A percentile compares a stretch with the other conserved stretches of the same genome.
phyloP scores from a whole-genome alignment of 2,797 vertebrate species.

The Schizothorax lantsangensis region DNA sequence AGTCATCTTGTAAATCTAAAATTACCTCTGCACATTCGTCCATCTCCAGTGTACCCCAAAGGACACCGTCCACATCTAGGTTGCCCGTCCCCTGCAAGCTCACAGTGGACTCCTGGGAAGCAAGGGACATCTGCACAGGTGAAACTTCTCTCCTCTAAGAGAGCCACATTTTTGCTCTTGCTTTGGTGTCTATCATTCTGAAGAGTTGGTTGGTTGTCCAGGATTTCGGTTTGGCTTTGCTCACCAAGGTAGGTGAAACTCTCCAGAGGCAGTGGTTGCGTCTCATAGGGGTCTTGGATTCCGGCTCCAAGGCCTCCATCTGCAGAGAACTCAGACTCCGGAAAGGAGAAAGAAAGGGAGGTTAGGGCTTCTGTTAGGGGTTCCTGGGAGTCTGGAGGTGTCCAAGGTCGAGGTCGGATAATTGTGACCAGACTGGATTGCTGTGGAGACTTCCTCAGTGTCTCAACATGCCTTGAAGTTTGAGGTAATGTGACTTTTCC shows the following conservation, averaged over 20 bases:
- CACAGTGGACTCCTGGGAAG: constrained; percentile 75
- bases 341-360: constrained; percentile 59
- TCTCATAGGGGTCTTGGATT: neutral
- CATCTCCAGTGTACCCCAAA: constrained; percentile 77
- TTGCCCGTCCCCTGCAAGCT: constrained; percentile 37
- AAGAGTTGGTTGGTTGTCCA: neutral
- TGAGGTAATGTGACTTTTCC: constrained; percentile 42
- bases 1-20: neutral
- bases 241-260: constrained; percentile 43
- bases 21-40: constrained; percentile 78
- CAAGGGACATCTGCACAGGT: constrained; percentile 70
- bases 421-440: constrained; percentile 10
- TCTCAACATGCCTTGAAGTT: neutral
- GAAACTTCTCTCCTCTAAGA: neutral
- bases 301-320: constrained; percentile 49
- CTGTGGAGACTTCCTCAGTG: constrained; percentile 47
- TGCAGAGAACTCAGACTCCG: constrained; percentile 61
- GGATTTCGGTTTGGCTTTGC: constrained; percentile 1
- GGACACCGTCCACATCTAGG: constrained; percentile 80
- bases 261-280: neutral
- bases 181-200: neutral
- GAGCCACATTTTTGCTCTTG: neutral
- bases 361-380: constrained; percentile 57
- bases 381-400: constrained; percentile 52
- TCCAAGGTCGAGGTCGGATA: constrained; percentile 57